phyloP scores from a whole-genome alignment of 2,888 invertebrate species.

The Cephus pygmeus region DNA sequence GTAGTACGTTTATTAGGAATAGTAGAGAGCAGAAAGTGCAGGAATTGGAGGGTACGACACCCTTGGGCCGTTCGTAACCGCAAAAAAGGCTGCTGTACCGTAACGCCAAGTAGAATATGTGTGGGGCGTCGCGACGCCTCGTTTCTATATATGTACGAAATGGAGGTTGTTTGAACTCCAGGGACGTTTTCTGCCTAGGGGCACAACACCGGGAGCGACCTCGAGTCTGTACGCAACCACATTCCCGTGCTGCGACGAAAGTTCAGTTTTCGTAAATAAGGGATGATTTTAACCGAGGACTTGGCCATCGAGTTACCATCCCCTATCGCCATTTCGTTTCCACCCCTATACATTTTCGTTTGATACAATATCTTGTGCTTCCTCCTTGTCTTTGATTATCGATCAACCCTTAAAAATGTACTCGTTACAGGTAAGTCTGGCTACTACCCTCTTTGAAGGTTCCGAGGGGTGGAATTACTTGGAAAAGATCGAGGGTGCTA shows the following conservation, averaged over 20 bases:
- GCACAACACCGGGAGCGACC: background rate
- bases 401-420: background rate
- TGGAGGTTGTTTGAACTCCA: slow-evolving; percentile 3
- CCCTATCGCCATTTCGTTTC: background rate
- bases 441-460: background rate
- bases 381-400: background rate
- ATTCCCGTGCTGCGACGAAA: background rate
- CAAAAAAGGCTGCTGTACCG: background rate
- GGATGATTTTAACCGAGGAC: slow-evolving; percentile 21
- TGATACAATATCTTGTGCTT: background rate
- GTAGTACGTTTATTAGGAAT: background rate
- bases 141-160: background rate
- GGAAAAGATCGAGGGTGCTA: background rate
- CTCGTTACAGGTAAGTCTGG: background rate
- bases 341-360: background rate
- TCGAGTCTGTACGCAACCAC: background rate
- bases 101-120: background rate
- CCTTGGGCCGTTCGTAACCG: slow-evolving; percentile 1
- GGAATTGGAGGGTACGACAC: background rate
- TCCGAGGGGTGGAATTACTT: background rate
- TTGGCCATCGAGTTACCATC: slow-evolving; percentile 14
- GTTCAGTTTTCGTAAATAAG: slow-evolving; percentile 25
- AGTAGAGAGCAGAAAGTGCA: background rate
- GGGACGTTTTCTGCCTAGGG: background rate
- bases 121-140: background rate